phyloP scores from a whole-genome alignment of 2,888 invertebrate genomes.

The Cinara cedri region DNA sequence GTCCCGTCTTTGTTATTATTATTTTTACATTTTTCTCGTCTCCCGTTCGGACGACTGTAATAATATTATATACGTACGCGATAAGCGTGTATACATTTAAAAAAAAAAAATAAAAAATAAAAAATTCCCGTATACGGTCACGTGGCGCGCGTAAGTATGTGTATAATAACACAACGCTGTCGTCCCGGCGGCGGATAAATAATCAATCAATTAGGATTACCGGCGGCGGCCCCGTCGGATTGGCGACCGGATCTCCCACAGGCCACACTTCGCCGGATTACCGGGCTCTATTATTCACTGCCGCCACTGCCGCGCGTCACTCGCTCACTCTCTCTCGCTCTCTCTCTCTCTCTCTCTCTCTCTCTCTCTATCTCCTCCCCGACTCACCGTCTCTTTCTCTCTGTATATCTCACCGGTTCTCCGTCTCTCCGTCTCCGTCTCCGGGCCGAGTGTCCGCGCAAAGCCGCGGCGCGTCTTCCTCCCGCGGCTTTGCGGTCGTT shows the following conservation, averaged over 20 bases:
- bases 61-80: too few species aligned
- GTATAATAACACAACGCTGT: slow-evolving; percentile 11
- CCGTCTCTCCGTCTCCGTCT: background rate
- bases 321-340: too few species aligned
- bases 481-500: background rate
- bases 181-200: slow-evolving; percentile 54
- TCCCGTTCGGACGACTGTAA: too few species aligned
- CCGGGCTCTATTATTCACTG: slow-evolving; percentile 54
- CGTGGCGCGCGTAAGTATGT: too few species aligned
- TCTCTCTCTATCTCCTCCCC: too few species aligned
- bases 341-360: background rate
- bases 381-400: background rate
- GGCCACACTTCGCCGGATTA: slow-evolving; percentile 56
- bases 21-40: too few species aligned
- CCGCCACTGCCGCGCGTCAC: background rate
- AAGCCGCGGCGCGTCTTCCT: too few species aligned
- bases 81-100: too few species aligned
- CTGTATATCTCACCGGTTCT: background rate
- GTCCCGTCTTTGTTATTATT: too few species aligned
- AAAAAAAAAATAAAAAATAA: too few species aligned
- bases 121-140: too few species aligned
- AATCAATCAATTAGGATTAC: slow-evolving; percentile 57
- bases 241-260: slow-evolving; percentile 55
- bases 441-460: too few species aligned
- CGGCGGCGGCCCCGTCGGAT: slow-evolving; percentile 37